Evolutionary conservation across 2,113 vertebrate species (phyloP).

Genomic region (Asarcornis scutulata): DNA sequence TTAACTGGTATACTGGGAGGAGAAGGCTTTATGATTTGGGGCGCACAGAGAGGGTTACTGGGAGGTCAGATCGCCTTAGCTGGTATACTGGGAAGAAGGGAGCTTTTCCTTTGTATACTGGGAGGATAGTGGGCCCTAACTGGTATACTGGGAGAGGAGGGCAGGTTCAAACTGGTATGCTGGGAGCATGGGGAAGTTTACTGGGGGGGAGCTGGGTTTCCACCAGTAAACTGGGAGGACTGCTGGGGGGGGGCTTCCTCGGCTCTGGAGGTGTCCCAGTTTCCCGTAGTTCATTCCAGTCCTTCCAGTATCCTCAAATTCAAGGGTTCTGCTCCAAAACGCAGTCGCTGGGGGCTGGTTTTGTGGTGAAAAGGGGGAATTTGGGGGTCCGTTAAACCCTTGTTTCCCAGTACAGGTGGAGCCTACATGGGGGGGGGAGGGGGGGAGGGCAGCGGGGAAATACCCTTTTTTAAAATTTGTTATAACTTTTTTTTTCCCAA

Average conservation of each 20-base stretch:
- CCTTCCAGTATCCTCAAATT: no score
- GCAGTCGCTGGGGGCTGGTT: no score
- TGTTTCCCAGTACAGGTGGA: accelerated
- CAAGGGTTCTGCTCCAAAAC: no score
- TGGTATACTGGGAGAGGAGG: background rate
- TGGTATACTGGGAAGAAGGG: background rate
- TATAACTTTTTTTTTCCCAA: no score
- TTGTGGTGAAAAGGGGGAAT: no score
- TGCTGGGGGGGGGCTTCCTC: background rate
- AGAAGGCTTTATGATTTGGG: background rate
- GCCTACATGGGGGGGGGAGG: no score
- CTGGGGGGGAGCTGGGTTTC: background rate
- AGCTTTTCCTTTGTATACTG: no score
- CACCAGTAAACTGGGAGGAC: background rate
- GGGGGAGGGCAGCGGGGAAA: no score
- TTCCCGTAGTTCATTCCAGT: no score
- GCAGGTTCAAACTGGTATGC: background rate
- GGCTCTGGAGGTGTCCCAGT: no score
- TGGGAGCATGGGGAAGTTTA: background rate
- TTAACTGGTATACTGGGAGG: background rate
- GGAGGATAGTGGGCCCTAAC: background rate
- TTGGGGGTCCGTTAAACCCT: no score
- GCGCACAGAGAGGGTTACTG: background rate
- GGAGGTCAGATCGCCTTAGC: background rate
- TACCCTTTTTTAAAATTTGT: no score